phyloP scores from a whole-genome alignment of 1,140 invertebrate genomes.

The Lepidurus apus region DNA sequence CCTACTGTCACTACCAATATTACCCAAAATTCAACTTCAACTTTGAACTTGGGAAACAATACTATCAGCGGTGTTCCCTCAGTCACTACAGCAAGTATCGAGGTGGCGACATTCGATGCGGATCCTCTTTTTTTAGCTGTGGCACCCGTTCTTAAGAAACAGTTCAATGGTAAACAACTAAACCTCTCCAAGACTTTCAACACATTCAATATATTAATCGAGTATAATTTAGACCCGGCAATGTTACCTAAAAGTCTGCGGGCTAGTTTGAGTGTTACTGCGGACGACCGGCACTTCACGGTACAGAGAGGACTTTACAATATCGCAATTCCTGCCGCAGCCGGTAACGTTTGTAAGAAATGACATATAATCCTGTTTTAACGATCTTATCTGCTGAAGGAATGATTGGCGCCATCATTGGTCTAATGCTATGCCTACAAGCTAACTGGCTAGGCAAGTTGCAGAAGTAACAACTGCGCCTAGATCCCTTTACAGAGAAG shows the following conservation, averaged over 20 bases:
- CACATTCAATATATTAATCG: not conserved
- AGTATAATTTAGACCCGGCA: not conserved
- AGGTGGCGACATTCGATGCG: not conserved
- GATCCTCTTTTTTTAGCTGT: conserved; percentile 4
- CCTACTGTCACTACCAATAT: no score
- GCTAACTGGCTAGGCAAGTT: not conserved
- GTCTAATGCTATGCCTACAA: not conserved
- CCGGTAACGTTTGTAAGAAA: not conserved
- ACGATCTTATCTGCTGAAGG: not conserved
- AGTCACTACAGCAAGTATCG: not conserved
- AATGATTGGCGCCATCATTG: not conserved
- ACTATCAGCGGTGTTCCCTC: not conserved
- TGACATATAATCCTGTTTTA: not conserved
- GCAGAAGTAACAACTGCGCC: not conserved
- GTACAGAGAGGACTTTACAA: not conserved
- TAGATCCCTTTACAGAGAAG: no score
- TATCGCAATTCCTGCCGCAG: not conserved
- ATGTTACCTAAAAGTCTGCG: not conserved
- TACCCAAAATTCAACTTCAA: no score
- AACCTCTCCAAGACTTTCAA: not conserved
- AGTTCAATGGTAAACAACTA: not conserved
- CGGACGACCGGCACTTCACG: not conserved
- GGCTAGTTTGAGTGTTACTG: no score
- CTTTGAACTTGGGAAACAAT: not conserved
- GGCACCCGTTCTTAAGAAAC: not conserved